Percentiles rank a stretch among this genome's conserved stretches.
Evolutionary conservation across 1,140 invertebrate species (phyloP).

Genomic region (Choristoneura fumiferana): DNA sequence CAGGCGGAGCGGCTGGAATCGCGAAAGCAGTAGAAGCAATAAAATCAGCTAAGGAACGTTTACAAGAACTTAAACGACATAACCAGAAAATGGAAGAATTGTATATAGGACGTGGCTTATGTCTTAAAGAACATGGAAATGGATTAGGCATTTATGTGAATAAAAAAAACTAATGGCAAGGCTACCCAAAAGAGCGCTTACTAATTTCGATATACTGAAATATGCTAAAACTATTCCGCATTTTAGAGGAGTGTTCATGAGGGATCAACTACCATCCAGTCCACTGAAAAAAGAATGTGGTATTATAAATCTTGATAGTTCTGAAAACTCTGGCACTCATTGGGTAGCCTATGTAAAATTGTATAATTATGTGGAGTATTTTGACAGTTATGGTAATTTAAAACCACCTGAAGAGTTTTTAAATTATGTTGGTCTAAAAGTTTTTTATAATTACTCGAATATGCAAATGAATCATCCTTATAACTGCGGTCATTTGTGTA

Average conservation of each 20-base stretch:
- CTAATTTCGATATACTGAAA: conserved; percentile 38
- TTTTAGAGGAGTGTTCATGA: conserved; percentile 52
- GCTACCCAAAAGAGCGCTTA: conserved; percentile 30
- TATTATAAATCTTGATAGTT: conserved; percentile 50
- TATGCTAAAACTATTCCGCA: conserved; percentile 35
- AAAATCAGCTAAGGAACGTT: too few relatives aligned
- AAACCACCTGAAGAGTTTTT: too few relatives aligned
- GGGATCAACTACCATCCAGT: conserved; percentile 41
- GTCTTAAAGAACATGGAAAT: conserved; percentile 46
- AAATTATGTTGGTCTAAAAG: too few relatives aligned
- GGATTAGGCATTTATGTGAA: conserved; percentile 34
- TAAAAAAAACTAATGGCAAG: conserved; percentile 31
- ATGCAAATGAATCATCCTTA: too few relatives aligned
- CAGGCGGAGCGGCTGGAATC: conserved; percentile 39
- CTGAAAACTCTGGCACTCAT: conserved; percentile 47
- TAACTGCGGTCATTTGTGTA: too few relatives aligned
- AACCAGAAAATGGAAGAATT: conserved; percentile 18
- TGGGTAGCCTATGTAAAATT: conserved; percentile 54
- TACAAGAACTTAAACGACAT: too few relatives aligned
- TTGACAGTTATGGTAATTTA: conserved; percentile 49
- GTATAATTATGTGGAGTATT: conserved; percentile 34
- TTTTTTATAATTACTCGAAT: too few relatives aligned
- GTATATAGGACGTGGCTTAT: conserved; percentile 46
- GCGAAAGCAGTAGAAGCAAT: conserved; percentile 37
- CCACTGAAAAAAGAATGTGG: conserved; percentile 41